Conservation (phyloP, 2,113 vertebrate species). For the Australoheros scitulus region DNA sequence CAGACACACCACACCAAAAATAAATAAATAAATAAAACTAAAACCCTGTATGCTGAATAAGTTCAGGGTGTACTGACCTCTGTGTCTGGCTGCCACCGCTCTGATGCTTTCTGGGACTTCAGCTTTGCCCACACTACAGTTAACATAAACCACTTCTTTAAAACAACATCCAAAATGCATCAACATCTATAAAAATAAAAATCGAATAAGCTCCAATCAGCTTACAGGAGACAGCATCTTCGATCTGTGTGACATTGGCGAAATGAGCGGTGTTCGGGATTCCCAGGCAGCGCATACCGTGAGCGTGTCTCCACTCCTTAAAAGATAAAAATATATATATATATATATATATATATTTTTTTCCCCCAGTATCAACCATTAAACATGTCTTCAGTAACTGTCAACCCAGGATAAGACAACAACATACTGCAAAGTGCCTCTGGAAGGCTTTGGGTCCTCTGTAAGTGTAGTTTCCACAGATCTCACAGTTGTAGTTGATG, state of each 20-base stretch:
- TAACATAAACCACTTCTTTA: not conserved
- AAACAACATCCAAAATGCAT: not conserved
- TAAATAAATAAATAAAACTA: too few species aligned
- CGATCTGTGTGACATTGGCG: slow-evolving; percentile 98
- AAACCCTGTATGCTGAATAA: not conserved
- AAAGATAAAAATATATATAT: too few species aligned
- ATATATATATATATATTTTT: too few species aligned
- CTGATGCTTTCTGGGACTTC: slow-evolving; percentile 95
- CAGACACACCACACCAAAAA: too few species aligned
- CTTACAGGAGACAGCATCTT: slow-evolving; percentile 95
- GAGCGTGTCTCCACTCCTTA: slow-evolving; percentile 95
- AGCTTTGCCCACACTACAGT: slow-evolving; percentile 96
- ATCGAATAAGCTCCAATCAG: not conserved
- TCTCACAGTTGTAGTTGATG: slow-evolving; percentile 99
- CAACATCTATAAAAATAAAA: not conserved
- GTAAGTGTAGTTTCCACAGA: slow-evolving; percentile 99
- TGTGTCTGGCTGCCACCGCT: slow-evolving; percentile 98
- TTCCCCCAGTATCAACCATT: too few species aligned
- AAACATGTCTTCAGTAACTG: too few species aligned
- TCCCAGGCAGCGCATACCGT: slow-evolving; percentile 96
- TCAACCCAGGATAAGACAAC: not conserved
- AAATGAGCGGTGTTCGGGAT: slow-evolving; percentile 98
- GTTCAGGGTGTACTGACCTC: slow-evolving; percentile 82
- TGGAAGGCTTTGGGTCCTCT: slow-evolving; percentile 97
- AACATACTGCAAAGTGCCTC: slow-evolving; percentile 77